Evolutionary conservation across 2,113 vertebrate genomes (phyloP).

Genomic region (Aspidoscelis tigris): DNA sequence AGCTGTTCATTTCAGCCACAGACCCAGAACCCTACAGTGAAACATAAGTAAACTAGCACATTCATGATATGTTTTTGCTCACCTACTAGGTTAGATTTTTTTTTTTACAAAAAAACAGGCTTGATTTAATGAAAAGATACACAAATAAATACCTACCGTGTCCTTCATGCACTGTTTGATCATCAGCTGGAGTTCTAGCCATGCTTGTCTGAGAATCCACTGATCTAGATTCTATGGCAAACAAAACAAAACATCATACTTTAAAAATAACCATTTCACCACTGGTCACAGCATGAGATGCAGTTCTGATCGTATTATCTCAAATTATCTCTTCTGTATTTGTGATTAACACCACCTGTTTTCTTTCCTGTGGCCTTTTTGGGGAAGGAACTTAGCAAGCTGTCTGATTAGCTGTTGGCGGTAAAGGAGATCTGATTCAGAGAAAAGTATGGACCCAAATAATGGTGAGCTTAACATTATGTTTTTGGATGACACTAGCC

Average conservation of each 20-base stretch:
- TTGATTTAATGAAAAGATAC: conserved; percentile 33
- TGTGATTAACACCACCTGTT: not conserved
- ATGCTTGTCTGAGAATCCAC: conserved; percentile 80
- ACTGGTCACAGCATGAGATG: not conserved
- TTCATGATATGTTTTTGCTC: conserved; percentile 48
- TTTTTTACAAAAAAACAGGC: conserved; percentile 35
- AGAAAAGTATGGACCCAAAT: not conserved
- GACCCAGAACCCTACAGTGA: conserved; percentile 75
- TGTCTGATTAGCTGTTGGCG: too few relatives aligned
- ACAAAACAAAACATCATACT: not conserved
- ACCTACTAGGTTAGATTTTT: conserved; percentile 27
- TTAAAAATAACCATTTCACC: not conserved
- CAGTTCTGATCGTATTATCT: not conserved
- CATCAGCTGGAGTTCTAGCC: conserved; percentile 81
- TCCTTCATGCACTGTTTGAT: conserved; percentile 81
- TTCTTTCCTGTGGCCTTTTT: not conserved
- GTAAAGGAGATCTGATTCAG: not conserved
- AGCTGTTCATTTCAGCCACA: conserved; percentile 80
- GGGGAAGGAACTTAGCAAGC: not conserved
- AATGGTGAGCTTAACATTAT: not conserved
- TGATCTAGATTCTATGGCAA: conserved; percentile 77
- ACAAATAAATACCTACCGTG: conserved; percentile 71
- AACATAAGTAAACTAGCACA: conserved; percentile 58
- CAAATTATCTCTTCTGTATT: not conserved
- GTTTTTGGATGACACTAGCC: not conserved